phyloP scores from a whole-genome alignment of 64 coral and sea anemone species.

The Montipora sp. region DNA sequence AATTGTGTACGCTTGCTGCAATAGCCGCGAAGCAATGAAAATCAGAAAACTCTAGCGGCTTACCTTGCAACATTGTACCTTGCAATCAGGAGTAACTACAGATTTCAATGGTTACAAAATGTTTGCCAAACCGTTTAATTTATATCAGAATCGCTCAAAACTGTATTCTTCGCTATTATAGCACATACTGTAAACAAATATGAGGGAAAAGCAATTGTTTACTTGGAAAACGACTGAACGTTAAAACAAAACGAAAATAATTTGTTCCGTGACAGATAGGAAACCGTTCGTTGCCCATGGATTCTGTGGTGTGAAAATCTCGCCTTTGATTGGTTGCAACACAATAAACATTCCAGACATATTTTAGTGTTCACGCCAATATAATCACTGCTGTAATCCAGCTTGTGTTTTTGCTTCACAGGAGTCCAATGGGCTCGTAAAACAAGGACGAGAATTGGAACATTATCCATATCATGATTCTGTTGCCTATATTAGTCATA shows the following conservation, averaged over 20 bases:
- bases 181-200: background rate
- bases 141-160: background rate
- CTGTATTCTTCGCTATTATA: background rate
- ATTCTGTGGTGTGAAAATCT: too few species aligned
- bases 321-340: too few species aligned
- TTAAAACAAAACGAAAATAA: background rate
- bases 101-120: background rate
- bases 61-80: slow-evolving; percentile 2
- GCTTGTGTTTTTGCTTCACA: background rate
- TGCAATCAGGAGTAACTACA: background rate
- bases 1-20: background rate
- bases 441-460: slow-evolving; percentile 32
- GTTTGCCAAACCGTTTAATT: background rate
- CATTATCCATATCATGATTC: slow-evolving; percentile 46
- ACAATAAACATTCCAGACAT: too few species aligned
- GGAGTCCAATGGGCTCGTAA: slow-evolving; percentile 49
- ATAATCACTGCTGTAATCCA: too few species aligned
- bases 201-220: background rate
- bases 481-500: slow-evolving; percentile 3
- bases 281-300: too few species aligned
- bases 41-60: slow-evolving; percentile 18
- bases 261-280: too few species aligned
- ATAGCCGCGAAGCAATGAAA: slow-evolving; percentile 1
- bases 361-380: too few species aligned
- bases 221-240: background rate